Evolutionary conservation across 2,113 vertebrate genomes (phyloP), one percentile per base, ranked within the genome.

Genomic region (Mola mola): DNA sequence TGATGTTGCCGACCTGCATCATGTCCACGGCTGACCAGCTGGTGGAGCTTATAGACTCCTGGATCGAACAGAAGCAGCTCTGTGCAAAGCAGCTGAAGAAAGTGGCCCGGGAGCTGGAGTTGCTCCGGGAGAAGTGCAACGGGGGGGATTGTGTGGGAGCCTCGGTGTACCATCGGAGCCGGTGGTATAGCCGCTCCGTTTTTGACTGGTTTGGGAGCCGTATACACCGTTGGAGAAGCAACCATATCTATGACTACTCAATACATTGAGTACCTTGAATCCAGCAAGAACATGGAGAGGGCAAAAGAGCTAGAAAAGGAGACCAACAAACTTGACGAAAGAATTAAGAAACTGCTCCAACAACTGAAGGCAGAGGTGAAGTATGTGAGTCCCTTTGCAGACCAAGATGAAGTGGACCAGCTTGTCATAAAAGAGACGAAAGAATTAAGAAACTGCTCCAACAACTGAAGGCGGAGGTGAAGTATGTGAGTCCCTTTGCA

Each of bases 41-140:
- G 42, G 8, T 60, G 57, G 29, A 60, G 29, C 28, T 3, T 21
- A 60, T 60, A 2, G 36, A 3, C 57, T 60, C 31, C 42, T 60
- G 57, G 42, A 34, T 60, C 1, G 11, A 47, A 11, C 31, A 48
- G 42, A 60, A 31, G 31, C 26, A 46, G n/a, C 0, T 2, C 19
- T 60, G 56, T 47, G 42, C 41, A 12, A 1, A 24, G 10, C 10
- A 47, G 42, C 31, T 60, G 20, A 24, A 0, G 57, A 13, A 46
- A 31, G 29, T 47, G 28, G 56, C 56, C 21, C 0, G 12, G 6
- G 56, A 60, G 56, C 42, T 60, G n/a, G 42, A 60, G 42, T 47
- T 31, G 0, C 29, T 37, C 41, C 24, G 57, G 11, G 2, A 36
- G 42, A 60, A 15, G 6, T 36, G 29, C 9, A 47, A 46, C 2